Evolutionary conservation across 2,113 vertebrate species (phyloP).

Genomic region (Oreocharis arfaki): DNA sequence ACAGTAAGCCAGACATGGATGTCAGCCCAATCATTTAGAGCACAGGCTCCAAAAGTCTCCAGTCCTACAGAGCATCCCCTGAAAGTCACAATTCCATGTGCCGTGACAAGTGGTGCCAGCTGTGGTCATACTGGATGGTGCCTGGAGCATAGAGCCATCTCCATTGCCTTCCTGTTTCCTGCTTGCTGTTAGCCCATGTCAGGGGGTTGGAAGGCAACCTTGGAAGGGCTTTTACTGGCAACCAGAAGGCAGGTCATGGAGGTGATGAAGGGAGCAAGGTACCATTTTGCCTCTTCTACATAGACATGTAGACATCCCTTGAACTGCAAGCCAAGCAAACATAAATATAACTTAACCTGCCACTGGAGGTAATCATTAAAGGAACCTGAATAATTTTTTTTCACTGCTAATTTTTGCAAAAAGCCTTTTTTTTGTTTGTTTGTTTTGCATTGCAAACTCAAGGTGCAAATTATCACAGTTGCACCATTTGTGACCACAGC

Average conservation of each 20-base stretch:
- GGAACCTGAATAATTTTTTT: not conserved
- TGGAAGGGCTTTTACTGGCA: not conserved
- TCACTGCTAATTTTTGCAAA: not conserved
- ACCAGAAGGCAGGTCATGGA: not conserved
- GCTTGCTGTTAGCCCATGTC: not conserved
- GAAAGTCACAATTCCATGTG: not conserved
- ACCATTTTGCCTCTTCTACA: not conserved
- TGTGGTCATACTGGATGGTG: accelerated
- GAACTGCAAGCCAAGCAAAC: not conserved
- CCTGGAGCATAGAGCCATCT: not conserved
- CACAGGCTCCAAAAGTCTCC: not conserved
- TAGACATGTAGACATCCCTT: not conserved
- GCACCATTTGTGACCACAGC: not conserved
- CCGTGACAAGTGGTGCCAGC: not conserved
- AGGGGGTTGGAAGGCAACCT: not conserved
- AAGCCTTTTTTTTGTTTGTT: not conserved
- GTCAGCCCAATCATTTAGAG: not conserved
- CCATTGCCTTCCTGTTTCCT: not conserved
- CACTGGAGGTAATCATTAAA: not conserved
- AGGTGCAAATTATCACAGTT: not conserved
- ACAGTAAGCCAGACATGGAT: not conserved
- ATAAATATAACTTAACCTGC: not conserved
- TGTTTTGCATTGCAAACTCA: not conserved
- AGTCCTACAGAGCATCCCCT: not conserved
- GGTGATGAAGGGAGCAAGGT: not conserved